Evolutionary conservation across 2,888 invertebrate species (phyloP), one percentile per base, ranked within the genome.

Genomic region (Athrips mouffetella): DNA sequence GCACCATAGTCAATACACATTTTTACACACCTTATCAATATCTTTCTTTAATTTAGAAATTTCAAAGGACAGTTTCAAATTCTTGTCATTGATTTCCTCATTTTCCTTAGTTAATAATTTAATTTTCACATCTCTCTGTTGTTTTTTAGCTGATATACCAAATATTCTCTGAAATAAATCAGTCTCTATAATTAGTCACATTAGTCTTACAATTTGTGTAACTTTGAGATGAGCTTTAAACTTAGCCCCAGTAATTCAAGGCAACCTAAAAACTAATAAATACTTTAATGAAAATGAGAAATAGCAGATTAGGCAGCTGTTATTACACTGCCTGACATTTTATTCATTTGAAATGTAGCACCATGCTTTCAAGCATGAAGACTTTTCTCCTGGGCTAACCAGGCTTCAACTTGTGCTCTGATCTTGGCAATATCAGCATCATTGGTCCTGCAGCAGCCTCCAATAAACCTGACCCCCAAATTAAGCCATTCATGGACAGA

Each of bases 361-460:
- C n/a, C n/a, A n/a, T n/a, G n/a, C n/a, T n/a, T n/a, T n/a, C n/a
- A n/a, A n/a, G 31, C 7, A 33, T 23, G 25, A 7, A 31, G 29
- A 18, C 10, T 18, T 11, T 37, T 37, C n/a, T 37, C 21, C 21
- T 37, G 20, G 0, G 63, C 52, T 45, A 62, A 45, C 77, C 79
- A 81, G 20, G 52, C 56, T 40, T 67, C 47, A 1, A 77, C 75
- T 60, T 75, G 58, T 15, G 52, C 55, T 18, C 62, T 59, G 51
- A 96, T 94, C 45, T 89, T 88, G 16, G 85, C 81, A 45, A 98
- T 92, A 70, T 97, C 96, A 3, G 91, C 87, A 0, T 94, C 93
- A 57, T 92, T 92, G 0, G 96, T 94, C 59, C 96, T 89, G 78
- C 98, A 98, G 69, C 98, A 98, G 0, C 98, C 97, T 11, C 98